These are phyloP conservation scores for Brachyrhaphis roseni DNA, from an alignment of 2,797 vertebrate species.

Conservation along the genomic window DNA sequence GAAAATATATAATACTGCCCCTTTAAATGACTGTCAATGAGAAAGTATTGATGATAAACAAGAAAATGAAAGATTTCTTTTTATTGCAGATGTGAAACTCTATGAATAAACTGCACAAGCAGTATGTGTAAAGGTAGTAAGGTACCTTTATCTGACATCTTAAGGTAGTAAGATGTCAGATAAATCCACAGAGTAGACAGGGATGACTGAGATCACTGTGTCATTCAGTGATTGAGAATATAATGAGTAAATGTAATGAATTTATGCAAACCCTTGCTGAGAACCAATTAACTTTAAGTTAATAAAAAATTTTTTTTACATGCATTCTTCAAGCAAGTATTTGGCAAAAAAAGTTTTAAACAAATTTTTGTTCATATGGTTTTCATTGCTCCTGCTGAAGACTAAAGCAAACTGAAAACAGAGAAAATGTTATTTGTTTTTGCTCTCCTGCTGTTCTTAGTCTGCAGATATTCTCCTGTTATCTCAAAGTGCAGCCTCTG, in stretches of 20 bases:
- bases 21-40: neutral
- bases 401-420: slow-evolving; percentile 21
- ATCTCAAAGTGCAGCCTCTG: slow-evolving; percentile 32
- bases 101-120: neutral
- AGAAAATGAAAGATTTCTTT: neutral
- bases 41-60: neutral
- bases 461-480: slow-evolving; percentile 13
- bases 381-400: neutral
- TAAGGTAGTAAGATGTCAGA: slow-evolving; percentile 2
- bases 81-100: neutral
- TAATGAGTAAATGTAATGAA: slow-evolving; percentile 53
- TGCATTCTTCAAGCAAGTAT: neutral
- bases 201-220: neutral
- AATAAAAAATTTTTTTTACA: slow-evolving; percentile 57
- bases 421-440: slow-evolving; percentile 6
- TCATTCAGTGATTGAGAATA: slow-evolving; percentile 45
- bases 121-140: slow-evolving; percentile 15
- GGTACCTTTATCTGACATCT: no score
- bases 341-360: slow-evolving; percentile 24
- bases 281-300: slow-evolving; percentile 65
- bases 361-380: neutral
- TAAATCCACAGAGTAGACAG: neutral
- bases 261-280: slow-evolving; percentile 49
- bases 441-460: neutral
- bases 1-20: no score